Evolutionary conservation across 2,888 invertebrate species (phyloP).

Genomic region (Metalampra italica): DNA sequence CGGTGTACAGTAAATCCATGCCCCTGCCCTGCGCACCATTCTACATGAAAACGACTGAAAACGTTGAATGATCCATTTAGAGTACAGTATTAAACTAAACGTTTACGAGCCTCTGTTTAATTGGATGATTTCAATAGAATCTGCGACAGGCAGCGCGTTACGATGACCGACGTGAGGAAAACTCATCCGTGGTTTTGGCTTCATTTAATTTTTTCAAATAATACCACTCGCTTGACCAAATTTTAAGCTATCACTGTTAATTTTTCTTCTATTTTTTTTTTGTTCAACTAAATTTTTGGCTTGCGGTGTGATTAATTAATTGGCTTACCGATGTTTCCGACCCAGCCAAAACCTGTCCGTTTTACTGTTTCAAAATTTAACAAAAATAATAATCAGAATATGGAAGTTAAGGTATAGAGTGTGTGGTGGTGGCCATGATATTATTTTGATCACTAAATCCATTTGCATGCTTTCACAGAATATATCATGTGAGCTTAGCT

Average conservation of each 20-base stretch:
- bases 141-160: not conserved
- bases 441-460: slow-evolving; percentile 60
- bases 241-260: slow-evolving; percentile 69
- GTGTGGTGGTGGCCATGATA: slow-evolving; percentile 74
- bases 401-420: slow-evolving; percentile 77
- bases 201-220: slow-evolving; percentile 68
- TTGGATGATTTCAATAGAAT: no score
- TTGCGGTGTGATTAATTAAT: slow-evolving; percentile 77
- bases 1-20: no score
- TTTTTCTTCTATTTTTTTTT: slow-evolving; percentile 57
- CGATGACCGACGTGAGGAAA: slow-evolving; percentile 39
- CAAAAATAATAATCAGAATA: slow-evolving; percentile 46
- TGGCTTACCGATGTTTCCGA: slow-evolving; percentile 50
- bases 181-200: slow-evolving; percentile 76
- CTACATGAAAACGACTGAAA: not conserved
- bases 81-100: not conserved
- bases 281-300: slow-evolving; percentile 70
- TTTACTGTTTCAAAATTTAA: slow-evolving; percentile 70
- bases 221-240: slow-evolving; percentile 73
- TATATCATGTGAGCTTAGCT: slow-evolving; percentile 64
- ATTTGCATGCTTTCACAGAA: slow-evolving; percentile 74
- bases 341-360: slow-evolving; percentile 43
- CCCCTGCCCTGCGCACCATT: no score
- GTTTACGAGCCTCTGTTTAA: no score
- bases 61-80: not conserved